Evolutionary conservation across 2,113 vertebrate species (phyloP).

Genomic region (Eira barbara): DNA sequence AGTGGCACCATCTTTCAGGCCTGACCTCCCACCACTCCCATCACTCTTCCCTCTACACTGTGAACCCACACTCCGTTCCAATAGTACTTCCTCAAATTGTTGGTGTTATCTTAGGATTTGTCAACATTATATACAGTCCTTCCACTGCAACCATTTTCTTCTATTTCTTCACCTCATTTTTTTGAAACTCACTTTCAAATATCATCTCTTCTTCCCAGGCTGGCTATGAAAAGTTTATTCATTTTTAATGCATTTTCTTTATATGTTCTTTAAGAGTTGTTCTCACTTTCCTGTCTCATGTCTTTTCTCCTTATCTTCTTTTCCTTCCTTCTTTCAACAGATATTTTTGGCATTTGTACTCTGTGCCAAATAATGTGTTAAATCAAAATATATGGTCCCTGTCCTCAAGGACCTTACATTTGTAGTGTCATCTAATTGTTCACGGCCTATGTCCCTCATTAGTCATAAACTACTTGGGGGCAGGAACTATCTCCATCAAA

Average conservation of each 20-base stretch:
- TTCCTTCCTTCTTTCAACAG: neutral
- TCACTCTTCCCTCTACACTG: too few species aligned
- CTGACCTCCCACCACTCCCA: too few species aligned
- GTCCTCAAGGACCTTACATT: neutral
- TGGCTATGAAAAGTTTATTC: neutral
- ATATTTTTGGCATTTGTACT: neutral
- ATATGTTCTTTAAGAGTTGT: neutral
- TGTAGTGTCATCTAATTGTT: neutral
- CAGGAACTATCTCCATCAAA: neutral
- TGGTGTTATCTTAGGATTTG: neutral
- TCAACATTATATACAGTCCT: neutral
- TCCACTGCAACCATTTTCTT: neutral
- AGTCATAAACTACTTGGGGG: neutral
- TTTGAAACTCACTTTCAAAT: neutral
- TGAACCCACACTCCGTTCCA: neutral
- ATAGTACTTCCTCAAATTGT: neutral
- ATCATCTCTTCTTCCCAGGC: neutral
- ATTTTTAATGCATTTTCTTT: neutral
- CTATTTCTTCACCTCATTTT: neutral
- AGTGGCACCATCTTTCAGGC: neutral
- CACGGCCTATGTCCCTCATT: neutral
- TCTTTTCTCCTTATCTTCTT: neutral
- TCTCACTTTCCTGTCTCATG: neutral
- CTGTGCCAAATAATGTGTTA: neutral
- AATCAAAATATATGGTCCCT: neutral